Conservation (phyloP, 2,888 invertebrate species). For the Dicyrtomina minuta region DNA sequence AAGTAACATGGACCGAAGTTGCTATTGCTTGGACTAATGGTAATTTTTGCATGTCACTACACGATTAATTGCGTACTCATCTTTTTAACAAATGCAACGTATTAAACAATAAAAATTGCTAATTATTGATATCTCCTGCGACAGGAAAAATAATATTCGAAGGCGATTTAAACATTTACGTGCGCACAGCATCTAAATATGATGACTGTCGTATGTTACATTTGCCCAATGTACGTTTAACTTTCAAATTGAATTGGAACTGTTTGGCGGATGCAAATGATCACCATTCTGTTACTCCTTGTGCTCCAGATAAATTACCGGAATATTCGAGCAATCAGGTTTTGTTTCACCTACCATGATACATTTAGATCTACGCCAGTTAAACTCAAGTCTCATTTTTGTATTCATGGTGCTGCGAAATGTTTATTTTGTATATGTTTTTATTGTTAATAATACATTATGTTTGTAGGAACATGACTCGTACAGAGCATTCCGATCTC, state of each 20-base stretch:
- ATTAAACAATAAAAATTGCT: no score
- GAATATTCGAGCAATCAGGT: constrained; percentile 95
- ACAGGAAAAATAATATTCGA: constrained; percentile 81
- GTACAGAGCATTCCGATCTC: constrained; percentile 88
- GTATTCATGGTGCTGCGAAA: no score
- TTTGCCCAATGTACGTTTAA: constrained; percentile 82
- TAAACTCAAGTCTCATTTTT: no score
- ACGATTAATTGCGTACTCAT: neutral
- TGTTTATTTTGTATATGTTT: neutral
- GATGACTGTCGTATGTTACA: constrained; percentile 94
- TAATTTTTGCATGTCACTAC: constrained; percentile 49
- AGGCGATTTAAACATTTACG: constrained; percentile 91
- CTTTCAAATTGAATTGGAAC: constrained; percentile 83
- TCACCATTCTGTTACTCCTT: constrained; percentile 91
- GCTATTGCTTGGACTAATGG: constrained; percentile 96
- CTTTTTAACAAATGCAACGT: no score
- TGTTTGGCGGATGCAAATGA: constrained; percentile 92
- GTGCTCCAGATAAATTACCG: constrained; percentile 92
- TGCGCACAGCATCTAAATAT: constrained; percentile 96
- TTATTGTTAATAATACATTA: neutral
- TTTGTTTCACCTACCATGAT: neutral
- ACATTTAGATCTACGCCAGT: neutral
- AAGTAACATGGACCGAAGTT: constrained; percentile 90
- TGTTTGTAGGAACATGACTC: constrained; percentile 80
- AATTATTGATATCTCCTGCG: neutral